Evolutionary conservation across 1,140 invertebrate species (phyloP), one percentile per base, ranked within the genome.

Genomic region (Hormaphis cornu): DNA sequence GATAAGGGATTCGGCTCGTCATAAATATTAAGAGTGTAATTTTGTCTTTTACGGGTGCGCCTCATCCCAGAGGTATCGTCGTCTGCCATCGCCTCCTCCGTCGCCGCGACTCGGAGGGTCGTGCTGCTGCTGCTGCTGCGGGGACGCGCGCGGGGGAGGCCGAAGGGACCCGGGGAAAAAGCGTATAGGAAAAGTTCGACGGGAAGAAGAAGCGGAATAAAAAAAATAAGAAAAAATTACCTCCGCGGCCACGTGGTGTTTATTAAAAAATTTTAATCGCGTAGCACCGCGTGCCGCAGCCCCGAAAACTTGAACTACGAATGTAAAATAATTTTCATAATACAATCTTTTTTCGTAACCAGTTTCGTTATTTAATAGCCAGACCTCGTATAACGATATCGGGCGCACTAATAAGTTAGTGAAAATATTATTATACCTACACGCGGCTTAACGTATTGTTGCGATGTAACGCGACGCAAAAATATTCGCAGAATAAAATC

Each of bases 21-120:
- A 66, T 66, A 66, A 66, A 66, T 66, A 66, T 66, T 66, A 66
- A 66, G 61, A 66, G 61, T 66, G 61, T 66, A 66, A 66, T 66
- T 66, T 66, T 66, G 61, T 66, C 61, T 66, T 66, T 66, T 66
- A 66, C 61, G 61, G 61, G 61, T 50, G 61, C 50, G 61, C 61
- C 44, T 66, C 33, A 66, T 66, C 61, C 61, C 61, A 66, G 61
- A 66, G 61, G 61, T 66, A 66, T 66, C 42, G 61, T 66, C 61
- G 20, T 24, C 40, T 28, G 22, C 14, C 37, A 10, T 12, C 8
- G 37, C 12, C 12, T 22, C 16, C 12, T 22, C 54, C 12, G 20
- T n/a, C n/a, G n/a, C n/a, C n/a, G n/a, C n/a, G n/a, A n/a, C n/a
- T n/a, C n/a, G n/a, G n/a, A n/a, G n/a, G n/a, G n/a, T n/a, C n/a